Conservation (phyloP, 2,113 vertebrate genomes). For the Strix uralensis region DNA sequence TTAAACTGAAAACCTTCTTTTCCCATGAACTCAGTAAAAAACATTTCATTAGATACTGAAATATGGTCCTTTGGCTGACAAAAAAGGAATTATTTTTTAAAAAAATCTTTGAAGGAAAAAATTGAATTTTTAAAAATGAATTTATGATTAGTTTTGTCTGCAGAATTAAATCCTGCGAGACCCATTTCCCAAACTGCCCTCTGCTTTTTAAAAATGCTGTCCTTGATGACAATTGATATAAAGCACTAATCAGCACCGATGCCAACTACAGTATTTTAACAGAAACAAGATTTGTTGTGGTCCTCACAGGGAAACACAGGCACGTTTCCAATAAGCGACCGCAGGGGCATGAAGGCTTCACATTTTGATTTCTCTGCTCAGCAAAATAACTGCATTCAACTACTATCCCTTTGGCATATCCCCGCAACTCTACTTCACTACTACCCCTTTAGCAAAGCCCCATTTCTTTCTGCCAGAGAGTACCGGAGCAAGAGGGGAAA, state of each 20-base stretch:
- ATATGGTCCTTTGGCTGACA: neutral
- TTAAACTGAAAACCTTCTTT: neutral
- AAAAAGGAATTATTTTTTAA: neutral
- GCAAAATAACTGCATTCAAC: neutral
- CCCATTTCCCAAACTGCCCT: neutral
- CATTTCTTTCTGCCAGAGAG: neutral
- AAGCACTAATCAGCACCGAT: neutral
- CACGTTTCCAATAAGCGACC: neutral
- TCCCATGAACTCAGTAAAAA: neutral
- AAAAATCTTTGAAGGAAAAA: neutral
- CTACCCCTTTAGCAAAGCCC: neutral
- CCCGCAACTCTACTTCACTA: neutral
- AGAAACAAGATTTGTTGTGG: neutral
- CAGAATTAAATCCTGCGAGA: neutral
- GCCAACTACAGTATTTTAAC: neutral
- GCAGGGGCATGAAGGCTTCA: neutral
- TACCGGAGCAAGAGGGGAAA: neutral
- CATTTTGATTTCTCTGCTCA: neutral
- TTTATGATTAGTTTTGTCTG: neutral
- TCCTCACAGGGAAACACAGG: neutral
- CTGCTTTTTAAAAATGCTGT: neutral
- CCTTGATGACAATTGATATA: neutral
- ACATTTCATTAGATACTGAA: neutral
- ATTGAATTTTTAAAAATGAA: fast-evolving
- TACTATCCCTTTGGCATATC: neutral